A percentile compares a stretch with the other conserved stretches of the same genome.
Conservation (phyloP, 2,113 vertebrate genomes). For the Bubo bubo region DNA sequence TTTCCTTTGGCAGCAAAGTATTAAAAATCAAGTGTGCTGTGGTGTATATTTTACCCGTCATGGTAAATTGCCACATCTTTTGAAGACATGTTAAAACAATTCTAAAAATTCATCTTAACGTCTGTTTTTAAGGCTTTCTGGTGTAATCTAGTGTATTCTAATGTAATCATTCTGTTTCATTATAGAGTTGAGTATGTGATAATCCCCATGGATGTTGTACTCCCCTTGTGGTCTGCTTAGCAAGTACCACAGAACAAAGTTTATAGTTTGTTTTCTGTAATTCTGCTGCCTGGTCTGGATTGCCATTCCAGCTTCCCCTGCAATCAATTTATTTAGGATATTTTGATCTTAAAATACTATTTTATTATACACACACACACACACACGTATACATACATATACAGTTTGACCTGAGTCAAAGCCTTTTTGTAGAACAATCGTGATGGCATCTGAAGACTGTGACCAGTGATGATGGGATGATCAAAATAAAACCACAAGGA, state of each 20-base stretch:
- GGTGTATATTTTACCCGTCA: not conserved
- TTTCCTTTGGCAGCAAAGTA: not conserved
- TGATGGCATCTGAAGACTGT: not conserved
- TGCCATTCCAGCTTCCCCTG: not conserved
- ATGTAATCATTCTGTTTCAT: not conserved
- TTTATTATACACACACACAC: rapidly evolving
- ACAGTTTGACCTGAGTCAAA: not conserved
- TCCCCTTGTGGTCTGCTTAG: not conserved
- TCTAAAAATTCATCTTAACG: not conserved
- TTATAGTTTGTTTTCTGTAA: not conserved
- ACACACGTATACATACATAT: rapidly evolving
- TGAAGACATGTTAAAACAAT: not conserved
- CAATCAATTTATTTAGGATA: not conserved
- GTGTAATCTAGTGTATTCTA: not conserved
- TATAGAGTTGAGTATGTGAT: not conserved
- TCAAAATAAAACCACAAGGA: not conserved
- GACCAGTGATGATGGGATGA: not conserved
- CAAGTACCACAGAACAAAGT: not conserved
- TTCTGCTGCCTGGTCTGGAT: not conserved
- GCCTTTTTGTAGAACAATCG: not conserved
- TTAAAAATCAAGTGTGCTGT: not conserved
- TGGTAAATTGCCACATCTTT: not conserved
- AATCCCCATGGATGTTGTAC: not conserved
- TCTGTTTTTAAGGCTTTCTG: not conserved
- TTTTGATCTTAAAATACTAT: not conserved